These are phyloP conservation scores for Leucoma salicis DNA, from an alignment of 2,888 invertebrate species.

Conservation along the genomic window DNA sequence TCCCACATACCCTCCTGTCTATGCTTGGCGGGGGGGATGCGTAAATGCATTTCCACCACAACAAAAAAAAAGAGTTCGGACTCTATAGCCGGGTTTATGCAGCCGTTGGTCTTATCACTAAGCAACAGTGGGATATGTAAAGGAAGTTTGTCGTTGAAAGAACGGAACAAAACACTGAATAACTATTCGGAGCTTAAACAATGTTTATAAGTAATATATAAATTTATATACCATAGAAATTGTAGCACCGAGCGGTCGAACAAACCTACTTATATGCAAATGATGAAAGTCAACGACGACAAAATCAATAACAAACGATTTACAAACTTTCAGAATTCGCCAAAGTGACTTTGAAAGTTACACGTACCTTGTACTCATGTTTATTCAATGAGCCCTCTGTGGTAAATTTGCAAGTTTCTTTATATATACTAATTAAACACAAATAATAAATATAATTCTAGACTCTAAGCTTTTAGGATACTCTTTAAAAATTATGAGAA, in stretches of 20 bases:
- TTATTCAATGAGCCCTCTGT: constrained; percentile 14
- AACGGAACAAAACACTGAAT: no score
- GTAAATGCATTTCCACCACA: no score
- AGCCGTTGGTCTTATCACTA: background rate
- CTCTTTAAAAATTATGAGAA: constrained; percentile 25
- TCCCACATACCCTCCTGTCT: no score
- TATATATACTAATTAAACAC: constrained; percentile 16
- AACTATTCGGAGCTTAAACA: no score
- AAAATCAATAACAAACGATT: constrained; percentile 29
- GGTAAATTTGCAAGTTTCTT: constrained; percentile 16
- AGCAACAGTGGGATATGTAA: no score
- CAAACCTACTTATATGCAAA: constrained; percentile 10
- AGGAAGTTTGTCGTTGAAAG: no score
- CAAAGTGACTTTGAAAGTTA: constrained; percentile 19
- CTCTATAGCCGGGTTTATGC: no score
- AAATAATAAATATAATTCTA: constrained; percentile 13
- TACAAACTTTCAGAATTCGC: constrained; percentile 1
- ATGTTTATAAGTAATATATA: no score
- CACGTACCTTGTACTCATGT: constrained; percentile 16
- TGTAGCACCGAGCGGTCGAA: no score
- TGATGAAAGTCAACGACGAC: constrained; percentile 24
- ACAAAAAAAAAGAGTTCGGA: no score
- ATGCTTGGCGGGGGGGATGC: no score
- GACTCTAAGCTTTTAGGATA: constrained; percentile 4
- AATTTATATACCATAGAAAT: no score